Conservation (phyloP, 2,797 vertebrate genomes). For the Strix occidentalis region DNA sequence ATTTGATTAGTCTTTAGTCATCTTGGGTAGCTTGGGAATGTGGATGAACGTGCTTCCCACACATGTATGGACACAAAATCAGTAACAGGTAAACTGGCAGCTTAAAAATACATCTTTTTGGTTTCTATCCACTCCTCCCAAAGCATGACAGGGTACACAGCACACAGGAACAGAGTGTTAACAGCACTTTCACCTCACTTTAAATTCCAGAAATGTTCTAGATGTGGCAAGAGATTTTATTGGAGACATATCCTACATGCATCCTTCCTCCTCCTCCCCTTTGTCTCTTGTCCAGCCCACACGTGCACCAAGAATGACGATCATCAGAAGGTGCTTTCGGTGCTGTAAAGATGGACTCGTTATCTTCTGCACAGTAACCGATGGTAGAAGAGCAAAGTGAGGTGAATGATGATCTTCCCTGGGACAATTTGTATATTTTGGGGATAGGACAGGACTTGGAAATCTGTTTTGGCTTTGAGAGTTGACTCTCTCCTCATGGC, state of each 20-base stretch:
- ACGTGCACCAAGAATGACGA: fast-evolving
- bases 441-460: not conserved
- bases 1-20: not conserved
- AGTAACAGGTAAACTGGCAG: not conserved
- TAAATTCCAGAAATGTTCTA: not conserved
- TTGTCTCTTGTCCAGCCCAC: not conserved
- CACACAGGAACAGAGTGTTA: fast-evolving
- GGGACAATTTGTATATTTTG: not conserved
- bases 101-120: not conserved
- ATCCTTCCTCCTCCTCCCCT: not conserved
- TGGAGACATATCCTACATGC: not conserved
- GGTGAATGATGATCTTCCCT: not conserved
- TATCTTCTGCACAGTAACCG: not conserved
- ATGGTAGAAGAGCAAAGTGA: not conserved
- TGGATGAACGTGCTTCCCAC: not conserved
- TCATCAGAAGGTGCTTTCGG: not conserved
- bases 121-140: not conserved
- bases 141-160: not conserved
- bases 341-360: not conserved
- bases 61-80: not conserved
- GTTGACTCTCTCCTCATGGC: not conserved
- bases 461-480: not conserved
- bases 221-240: not conserved
- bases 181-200: not conserved
- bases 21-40: not conserved